These are phyloP conservation scores for Penaeus indicus DNA, from an alignment of 1,140 invertebrate species.

Conservation along the genomic window DNA sequence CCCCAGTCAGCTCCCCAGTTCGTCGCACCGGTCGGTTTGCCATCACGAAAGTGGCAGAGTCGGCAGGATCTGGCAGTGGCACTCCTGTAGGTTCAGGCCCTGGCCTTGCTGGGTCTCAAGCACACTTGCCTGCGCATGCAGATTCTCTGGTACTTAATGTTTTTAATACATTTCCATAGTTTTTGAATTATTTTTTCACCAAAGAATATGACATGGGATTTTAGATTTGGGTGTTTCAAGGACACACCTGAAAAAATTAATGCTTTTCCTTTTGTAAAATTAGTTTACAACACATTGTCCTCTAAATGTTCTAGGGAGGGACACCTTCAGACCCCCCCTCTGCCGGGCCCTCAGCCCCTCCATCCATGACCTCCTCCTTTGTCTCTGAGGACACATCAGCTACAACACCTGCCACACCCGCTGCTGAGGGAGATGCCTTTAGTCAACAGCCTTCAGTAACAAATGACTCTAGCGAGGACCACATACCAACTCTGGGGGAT, in stretches of 20 bases:
- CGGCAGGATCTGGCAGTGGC: slow-evolving; percentile 34
- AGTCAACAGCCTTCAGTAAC: slow-evolving; percentile 7
- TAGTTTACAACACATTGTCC: not conserved
- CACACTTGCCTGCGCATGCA: not conserved
- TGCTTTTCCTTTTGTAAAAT: too few relatives aligned
- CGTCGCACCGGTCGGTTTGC: slow-evolving; percentile 50
- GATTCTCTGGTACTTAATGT: slow-evolving; percentile 34
- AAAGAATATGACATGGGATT: too few relatives aligned
- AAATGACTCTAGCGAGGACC: slow-evolving; percentile 36
- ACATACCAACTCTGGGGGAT: slow-evolving; percentile 6
- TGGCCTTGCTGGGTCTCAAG: slow-evolving; percentile 9
- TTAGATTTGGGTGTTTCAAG: too few relatives aligned
- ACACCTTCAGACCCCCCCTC: slow-evolving; percentile 40
- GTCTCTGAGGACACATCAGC: slow-evolving; percentile 48
- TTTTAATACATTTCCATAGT: not conserved
- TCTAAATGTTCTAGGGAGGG: slow-evolving; percentile 33
- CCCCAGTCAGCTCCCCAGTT: slow-evolving; percentile 59
- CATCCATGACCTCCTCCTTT: slow-evolving; percentile 56
- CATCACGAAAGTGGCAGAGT: slow-evolving; percentile 53
- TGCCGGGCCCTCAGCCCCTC: slow-evolving; percentile 23
- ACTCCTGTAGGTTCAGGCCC: slow-evolving; percentile 13
- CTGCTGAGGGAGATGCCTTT: not conserved
- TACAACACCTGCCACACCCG: slow-evolving; percentile 33
- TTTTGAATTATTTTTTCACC: slow-evolving; percentile 2
- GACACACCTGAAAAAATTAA: too few relatives aligned